Evolutionary conservation across 2,797 vertebrate species (phyloP), one percentile per base, ranked within the genome.

Genomic region (Malacoctenus gilli): DNA sequence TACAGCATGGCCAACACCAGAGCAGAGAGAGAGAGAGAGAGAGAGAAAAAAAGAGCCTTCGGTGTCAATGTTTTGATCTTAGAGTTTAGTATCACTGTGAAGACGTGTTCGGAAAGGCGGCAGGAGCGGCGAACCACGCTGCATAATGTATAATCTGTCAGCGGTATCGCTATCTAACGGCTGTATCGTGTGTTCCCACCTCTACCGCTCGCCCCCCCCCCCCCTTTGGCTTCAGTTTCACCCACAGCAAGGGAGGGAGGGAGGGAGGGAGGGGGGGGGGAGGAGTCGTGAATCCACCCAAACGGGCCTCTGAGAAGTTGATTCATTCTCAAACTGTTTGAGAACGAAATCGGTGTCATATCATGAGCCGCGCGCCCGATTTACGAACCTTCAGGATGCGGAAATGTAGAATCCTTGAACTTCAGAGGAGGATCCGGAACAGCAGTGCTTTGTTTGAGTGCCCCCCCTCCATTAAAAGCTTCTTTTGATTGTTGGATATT

Each of bases 181-280:
- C 59, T 69, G 60, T 61, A 69, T 85, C 76, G 38, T 69, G 73
- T 82, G 68, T 63, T 68, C 31, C 59, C 58, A 58, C 70, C 72
- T 63, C 58, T 36, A 56, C 57, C 49, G 65, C 79, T 58, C 25
- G 7, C n/a, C 44, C 2, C 30, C 21, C 47, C 80, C 61, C 58
- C 43, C 37, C 35, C 58, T 16, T 39, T 52, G 63, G 50, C 72
- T 68, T n/a, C 34, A 53, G 41, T 82, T 71, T 68, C 68, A 72
- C 51, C 36, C 43, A 15, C 54, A 53, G 54, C 15, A 21, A 53
- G 52, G 28, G 30, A 77, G 11, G 31, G 28, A 46, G 28, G 18
- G 14, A n/a, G n/a, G n/a, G n/a, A n/a, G n/a, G n/a, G n/a, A n/a
- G n/a, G n/a, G n/a, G n/a, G n/a, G n/a, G n/a, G n/a, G n/a, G n/a